Percentiles rank a stretch among this genome's conserved stretches.
phyloP scores from a whole-genome alignment of 2,113 vertebrate species.

The Solea solea region DNA sequence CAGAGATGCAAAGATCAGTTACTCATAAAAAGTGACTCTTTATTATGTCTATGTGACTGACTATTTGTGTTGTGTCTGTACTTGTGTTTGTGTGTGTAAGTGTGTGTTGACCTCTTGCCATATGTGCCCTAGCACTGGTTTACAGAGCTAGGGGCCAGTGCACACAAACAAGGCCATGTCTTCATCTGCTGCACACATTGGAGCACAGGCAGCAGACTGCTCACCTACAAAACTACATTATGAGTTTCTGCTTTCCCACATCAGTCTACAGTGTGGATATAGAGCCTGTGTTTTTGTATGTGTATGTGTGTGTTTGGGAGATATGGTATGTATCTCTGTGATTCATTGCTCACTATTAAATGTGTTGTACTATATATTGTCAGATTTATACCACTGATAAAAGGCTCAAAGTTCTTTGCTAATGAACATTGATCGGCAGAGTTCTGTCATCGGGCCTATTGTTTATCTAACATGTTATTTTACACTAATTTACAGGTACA shows the following conservation, averaged over 20 bases:
- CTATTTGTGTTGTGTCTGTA: slow-evolving; percentile 53
- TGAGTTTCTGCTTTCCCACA: slow-evolving; percentile 20
- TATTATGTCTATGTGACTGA: slow-evolving; percentile 47
- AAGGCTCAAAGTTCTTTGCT: slow-evolving; percentile 42
- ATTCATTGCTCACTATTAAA: slow-evolving; percentile 18
- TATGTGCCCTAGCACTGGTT: slow-evolving; percentile 69
- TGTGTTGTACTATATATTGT: not conserved
- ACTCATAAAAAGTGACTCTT: slow-evolving; percentile 39
- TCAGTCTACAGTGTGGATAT: slow-evolving; percentile 30
- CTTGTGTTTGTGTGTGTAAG: slow-evolving; percentile 36
- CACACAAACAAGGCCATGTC: slow-evolving; percentile 68
- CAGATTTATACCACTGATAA: slow-evolving; percentile 39
- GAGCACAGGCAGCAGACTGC: slow-evolving; percentile 44
- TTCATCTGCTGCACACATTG: slow-evolving; percentile 75
- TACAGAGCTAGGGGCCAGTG: slow-evolving; percentile 68
- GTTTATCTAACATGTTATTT: slow-evolving; percentile 2
- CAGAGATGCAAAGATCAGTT: slow-evolving; percentile 10
- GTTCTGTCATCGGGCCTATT: not conserved
- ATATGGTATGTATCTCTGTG: not conserved
- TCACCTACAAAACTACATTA: slow-evolving; percentile 15
- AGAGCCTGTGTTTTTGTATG: slow-evolving; percentile 14
- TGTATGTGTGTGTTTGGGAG: slow-evolving; percentile 13
- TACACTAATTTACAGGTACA: slow-evolving; percentile 20
- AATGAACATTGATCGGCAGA: slow-evolving; percentile 25
- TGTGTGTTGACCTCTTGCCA: slow-evolving; percentile 55